Conservation (phyloP, 2,113 vertebrate species). For the Candoia aspera region DNA sequence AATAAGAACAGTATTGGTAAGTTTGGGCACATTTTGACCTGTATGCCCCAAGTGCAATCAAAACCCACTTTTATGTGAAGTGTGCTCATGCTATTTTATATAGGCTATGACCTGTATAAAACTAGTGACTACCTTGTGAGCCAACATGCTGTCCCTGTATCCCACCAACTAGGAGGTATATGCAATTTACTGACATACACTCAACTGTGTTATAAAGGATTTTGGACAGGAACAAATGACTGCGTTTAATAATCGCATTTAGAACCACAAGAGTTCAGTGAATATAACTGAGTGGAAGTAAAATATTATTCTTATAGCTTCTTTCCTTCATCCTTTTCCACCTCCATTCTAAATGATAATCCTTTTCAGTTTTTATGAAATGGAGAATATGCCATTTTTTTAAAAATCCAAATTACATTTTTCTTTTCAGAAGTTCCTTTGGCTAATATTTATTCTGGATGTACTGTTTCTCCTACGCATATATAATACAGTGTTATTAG, state of each 20-base stretch:
- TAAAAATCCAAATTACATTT: constrained; percentile 2
- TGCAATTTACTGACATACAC: too few species aligned
- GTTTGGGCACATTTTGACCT: neutral
- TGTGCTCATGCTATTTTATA: neutral
- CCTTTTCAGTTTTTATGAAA: constrained; percentile 35
- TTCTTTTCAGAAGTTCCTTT: constrained; percentile 26
- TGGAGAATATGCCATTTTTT: neutral
- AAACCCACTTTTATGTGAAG: neutral
- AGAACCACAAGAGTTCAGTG: neutral
- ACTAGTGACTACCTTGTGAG: too few species aligned
- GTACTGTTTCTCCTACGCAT: constrained; percentile 46
- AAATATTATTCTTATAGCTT: neutral
- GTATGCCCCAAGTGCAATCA: neutral
- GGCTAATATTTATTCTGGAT: constrained; percentile 40
- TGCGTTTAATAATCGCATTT: neutral
- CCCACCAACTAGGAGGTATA: too few species aligned
- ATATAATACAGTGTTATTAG: constrained; percentile 20
- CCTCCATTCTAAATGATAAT: constrained; percentile 27
- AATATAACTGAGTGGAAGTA: neutral
- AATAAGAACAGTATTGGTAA: neutral
- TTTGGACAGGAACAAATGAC: neutral
- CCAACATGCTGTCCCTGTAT: too few species aligned
- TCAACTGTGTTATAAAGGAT: neutral
- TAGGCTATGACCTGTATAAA: neutral
- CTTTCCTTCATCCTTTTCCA: neutral